Conservation (phyloP, 30 jellyfish, hydroid and myxozoan genomes). For the Chironex yamaguchii region DNA sequence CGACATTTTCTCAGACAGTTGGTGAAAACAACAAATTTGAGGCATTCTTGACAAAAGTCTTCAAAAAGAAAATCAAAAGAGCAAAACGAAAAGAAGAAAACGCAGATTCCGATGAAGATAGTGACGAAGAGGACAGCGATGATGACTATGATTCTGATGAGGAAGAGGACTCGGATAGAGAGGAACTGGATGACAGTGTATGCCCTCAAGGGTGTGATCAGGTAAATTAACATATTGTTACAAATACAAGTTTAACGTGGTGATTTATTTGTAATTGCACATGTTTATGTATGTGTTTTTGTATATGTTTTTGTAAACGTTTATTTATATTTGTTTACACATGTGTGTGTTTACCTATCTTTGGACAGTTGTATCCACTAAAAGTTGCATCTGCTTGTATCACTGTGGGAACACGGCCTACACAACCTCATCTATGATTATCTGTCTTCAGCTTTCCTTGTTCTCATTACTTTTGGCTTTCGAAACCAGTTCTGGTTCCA, state of each 20-base stretch:
- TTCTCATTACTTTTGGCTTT: too few relatives aligned
- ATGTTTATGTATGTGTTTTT: too few relatives aligned
- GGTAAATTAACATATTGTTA: conserved; percentile 61
- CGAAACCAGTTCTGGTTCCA: too few relatives aligned
- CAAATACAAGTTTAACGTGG: too few relatives aligned
- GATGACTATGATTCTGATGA: conserved; percentile 95
- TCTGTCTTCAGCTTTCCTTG: too few relatives aligned
- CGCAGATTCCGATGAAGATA: conserved; percentile 86
- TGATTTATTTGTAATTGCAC: too few relatives aligned
- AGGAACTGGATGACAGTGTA: conserved; percentile 92
- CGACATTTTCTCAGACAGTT: conserved; percentile 70
- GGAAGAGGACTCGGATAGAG: conserved; percentile 92
- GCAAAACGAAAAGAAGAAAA: conserved; percentile 78
- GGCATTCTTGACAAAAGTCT: conserved; percentile 86
- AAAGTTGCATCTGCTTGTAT: too few relatives aligned
- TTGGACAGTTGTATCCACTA: too few relatives aligned
- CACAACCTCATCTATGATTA: too few relatives aligned
- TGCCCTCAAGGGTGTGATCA: conserved; percentile 99
- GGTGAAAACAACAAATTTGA: conserved; percentile 95
- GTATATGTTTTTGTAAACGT: background rate
- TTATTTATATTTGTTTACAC: background rate
- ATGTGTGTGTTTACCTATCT: background rate
- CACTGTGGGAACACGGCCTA: too few relatives aligned
- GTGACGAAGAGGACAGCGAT: conserved; percentile 89
- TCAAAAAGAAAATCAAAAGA: conserved; percentile 88